Percentiles rank a stretch among this genome's conserved stretches.
phyloP scores from a whole-genome alignment of 1,140 invertebrate species.

The Plectrocnemia conspersa region DNA sequence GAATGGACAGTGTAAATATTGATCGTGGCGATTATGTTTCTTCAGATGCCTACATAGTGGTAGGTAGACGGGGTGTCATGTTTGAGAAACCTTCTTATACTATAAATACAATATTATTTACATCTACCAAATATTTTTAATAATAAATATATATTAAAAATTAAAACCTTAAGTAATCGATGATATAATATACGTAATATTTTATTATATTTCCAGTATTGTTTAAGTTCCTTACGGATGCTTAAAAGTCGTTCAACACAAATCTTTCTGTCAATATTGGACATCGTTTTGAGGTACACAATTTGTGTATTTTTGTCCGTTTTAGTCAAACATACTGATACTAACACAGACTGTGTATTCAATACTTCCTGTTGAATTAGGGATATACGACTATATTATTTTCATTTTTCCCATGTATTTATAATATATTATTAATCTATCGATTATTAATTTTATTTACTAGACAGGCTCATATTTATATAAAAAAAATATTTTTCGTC shows the following conservation, averaged over 20 bases:
- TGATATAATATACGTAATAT: too few relatives aligned
- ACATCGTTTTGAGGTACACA: slow-evolving; percentile 28
- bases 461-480: too few relatives aligned
- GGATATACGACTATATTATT: too few relatives aligned
- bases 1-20: slow-evolving; percentile 26
- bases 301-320: slow-evolving; percentile 28
- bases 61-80: slow-evolving; percentile 25
- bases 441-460: too few relatives aligned
- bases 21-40: slow-evolving; percentile 14
- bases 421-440: too few relatives aligned
- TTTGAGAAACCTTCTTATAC: slow-evolving; percentile 28
- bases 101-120: too few relatives aligned
- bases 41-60: slow-evolving; percentile 6
- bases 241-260: slow-evolving; percentile 26
- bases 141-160: background rate
- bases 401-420: too few relatives aligned
- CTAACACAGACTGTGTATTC: background rate
- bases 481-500: too few relatives aligned
- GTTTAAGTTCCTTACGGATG: slow-evolving; percentile 26
- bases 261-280: slow-evolving; percentile 29
- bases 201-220: too few relatives aligned
- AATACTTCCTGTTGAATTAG: slow-evolving; percentile 16
- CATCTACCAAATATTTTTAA: too few relatives aligned
- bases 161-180: too few relatives aligned
- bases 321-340: slow-evolving; percentile 23